phyloP scores from a whole-genome alignment of 2,797 vertebrate species.

The Atherinosoma microstoma region DNA sequence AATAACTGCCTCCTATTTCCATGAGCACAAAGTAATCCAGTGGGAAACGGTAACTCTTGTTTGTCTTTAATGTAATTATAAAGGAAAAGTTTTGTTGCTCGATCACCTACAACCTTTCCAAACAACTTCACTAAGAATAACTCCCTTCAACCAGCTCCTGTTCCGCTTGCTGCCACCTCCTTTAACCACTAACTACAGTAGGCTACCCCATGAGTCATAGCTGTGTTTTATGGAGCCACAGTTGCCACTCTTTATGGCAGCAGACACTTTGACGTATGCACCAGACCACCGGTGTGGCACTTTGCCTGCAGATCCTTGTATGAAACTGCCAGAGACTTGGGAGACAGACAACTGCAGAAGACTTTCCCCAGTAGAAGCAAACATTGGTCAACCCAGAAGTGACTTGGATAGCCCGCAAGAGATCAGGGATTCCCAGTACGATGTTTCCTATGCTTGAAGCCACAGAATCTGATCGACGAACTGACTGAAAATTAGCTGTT shows the following conservation, averaged over 20 bases:
- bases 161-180: slow-evolving; percentile 71
- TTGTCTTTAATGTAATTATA: slow-evolving; percentile 26
- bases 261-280: slow-evolving; percentile 64
- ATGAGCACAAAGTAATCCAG: neutral
- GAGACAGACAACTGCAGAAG: slow-evolving; percentile 39
- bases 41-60: neutral
- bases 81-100: slow-evolving; percentile 12
- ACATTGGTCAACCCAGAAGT: slow-evolving; percentile 54
- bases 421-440: slow-evolving; percentile 62
- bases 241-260: slow-evolving; percentile 69
- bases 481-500: slow-evolving; percentile 69
- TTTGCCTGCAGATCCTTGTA: slow-evolving; percentile 50
- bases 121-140: slow-evolving; percentile 48
- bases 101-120: slow-evolving; percentile 38
- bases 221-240: slow-evolving; percentile 75
- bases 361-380: slow-evolving; percentile 44
- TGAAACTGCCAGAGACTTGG: slow-evolving; percentile 47
- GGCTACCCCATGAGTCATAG: slow-evolving; percentile 72
- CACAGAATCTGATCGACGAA: slow-evolving; percentile 62
- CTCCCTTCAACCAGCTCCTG: slow-evolving; percentile 55
- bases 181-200: slow-evolving; percentile 72
- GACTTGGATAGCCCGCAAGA: slow-evolving; percentile 50
- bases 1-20: neutral
- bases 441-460: slow-evolving; percentile 63
- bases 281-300: slow-evolving; percentile 72